Conservation (phyloP, 2,888 invertebrate genomes). For the Adineta ricciae region DNA sequence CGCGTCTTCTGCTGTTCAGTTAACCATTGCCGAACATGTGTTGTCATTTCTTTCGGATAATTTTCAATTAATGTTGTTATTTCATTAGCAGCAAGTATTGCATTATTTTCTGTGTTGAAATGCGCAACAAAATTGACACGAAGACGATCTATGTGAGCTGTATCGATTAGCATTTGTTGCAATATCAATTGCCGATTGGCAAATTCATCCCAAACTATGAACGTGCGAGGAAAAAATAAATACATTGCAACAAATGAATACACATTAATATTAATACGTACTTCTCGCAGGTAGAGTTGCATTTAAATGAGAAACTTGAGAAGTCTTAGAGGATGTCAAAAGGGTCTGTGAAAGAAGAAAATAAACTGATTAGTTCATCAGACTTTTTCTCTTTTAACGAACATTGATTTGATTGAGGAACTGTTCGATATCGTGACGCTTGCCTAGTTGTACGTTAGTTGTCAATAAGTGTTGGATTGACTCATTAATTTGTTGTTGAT, state of each 20-base stretch:
- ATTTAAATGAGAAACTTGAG: background rate
- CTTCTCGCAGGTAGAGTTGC: background rate
- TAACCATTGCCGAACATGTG: background rate
- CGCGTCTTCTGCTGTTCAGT: background rate
- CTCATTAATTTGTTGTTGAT: background rate
- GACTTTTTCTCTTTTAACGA: too few relatives aligned
- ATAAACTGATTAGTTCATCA: too few relatives aligned
- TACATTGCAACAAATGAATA: background rate
- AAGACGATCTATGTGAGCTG: background rate
- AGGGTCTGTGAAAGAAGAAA: background rate
- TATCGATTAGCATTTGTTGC: conserved; percentile 19
- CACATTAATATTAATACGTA: background rate
- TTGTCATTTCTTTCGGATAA: background rate
- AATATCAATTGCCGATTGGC: background rate
- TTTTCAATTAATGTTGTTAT: background rate
- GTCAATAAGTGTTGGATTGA: background rate
- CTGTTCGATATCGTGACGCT: background rate
- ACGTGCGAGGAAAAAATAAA: too few relatives aligned
- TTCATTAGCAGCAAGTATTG: background rate
- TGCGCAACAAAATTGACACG: conserved; percentile 18
- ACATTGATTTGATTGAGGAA: background rate
- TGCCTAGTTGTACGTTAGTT: background rate
- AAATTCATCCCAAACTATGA: background rate
- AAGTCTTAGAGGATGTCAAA: background rate
- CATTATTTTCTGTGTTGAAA: background rate